Percentiles rank a stretch among this genome's conserved stretches.
Conservation (phyloP, 2,888 invertebrate genomes). For the Cybosia mesomella region DNA sequence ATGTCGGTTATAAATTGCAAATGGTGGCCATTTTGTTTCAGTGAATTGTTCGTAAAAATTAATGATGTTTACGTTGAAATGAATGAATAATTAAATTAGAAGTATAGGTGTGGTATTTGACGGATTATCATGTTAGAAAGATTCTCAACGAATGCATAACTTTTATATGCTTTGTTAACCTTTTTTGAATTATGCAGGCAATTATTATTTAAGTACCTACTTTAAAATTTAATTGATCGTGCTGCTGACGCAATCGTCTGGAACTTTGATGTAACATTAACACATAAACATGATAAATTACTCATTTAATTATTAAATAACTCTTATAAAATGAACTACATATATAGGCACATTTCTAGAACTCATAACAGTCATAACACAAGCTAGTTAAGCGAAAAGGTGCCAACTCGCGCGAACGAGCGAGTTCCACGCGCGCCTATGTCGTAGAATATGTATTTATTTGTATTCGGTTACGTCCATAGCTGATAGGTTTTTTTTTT, state of each 20-base stretch:
- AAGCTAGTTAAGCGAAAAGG: no score
- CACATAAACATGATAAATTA: not conserved
- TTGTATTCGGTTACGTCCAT: not conserved
- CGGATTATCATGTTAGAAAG: not conserved
- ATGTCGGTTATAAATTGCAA: not conserved
- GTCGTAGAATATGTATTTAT: no score
- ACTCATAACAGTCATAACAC: no score
- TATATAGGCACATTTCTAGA: not conserved
- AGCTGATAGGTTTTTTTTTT: not conserved
- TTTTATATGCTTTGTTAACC: no score
- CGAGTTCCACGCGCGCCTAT: no score
- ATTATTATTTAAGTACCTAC: not conserved
- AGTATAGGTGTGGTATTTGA: no score
- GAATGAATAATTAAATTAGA: not conserved
- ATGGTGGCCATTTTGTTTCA: not conserved
- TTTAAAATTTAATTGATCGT: not conserved
- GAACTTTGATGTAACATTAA: not conserved
- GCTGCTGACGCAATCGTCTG: not conserved
- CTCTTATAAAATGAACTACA: not conserved
- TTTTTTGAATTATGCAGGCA: not conserved
- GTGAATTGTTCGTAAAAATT: not conserved
- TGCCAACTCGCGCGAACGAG: no score
- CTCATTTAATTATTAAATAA: not conserved
- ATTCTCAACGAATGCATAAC: no score
- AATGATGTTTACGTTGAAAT: constrained; percentile 1